Evolutionary conservation across 2,113 vertebrate genomes (phyloP).

Genomic region (Dryoscopus gambensis): DNA sequence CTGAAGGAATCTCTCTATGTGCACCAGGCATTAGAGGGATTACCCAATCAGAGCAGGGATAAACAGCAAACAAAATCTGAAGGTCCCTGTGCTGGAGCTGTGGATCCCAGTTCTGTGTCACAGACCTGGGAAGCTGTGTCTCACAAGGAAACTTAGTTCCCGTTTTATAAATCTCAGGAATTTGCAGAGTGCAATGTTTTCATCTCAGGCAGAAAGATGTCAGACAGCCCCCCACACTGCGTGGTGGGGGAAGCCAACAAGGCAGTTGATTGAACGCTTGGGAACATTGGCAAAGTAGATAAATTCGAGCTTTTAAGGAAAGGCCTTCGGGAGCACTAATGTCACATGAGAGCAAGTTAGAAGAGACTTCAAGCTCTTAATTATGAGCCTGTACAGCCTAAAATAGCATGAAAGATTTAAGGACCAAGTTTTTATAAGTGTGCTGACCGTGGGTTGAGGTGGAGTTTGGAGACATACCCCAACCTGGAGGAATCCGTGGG

Average conservation of each 20-base stretch:
- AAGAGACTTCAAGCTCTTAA: not conserved
- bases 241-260: not conserved
- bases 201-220: not conserved
- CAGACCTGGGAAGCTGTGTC: not conserved
- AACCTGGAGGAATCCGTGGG: not conserved
- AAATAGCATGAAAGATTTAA: not conserved
- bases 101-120: not conserved
- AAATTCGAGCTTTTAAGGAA: not conserved
- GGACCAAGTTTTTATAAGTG: not conserved
- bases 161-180: not conserved
- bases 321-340: not conserved
- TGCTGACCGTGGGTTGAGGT: rapidly evolving
- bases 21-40: not conserved
- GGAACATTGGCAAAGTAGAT: not conserved
- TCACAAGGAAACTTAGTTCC: not conserved
- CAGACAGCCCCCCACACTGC: not conserved
- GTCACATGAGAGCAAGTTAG: not conserved
- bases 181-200: not conserved
- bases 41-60: not conserved
- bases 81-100: not conserved
- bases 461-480: not conserved
- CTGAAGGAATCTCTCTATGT: not conserved
- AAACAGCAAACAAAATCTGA: not conserved
- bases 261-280: slow-evolving; percentile 9
- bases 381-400: not conserved